Evolutionary conservation across 2,888 invertebrate species (phyloP), one percentile per base, ranked within the genome.

Genomic region (Mesorhabditis belari): DNA sequence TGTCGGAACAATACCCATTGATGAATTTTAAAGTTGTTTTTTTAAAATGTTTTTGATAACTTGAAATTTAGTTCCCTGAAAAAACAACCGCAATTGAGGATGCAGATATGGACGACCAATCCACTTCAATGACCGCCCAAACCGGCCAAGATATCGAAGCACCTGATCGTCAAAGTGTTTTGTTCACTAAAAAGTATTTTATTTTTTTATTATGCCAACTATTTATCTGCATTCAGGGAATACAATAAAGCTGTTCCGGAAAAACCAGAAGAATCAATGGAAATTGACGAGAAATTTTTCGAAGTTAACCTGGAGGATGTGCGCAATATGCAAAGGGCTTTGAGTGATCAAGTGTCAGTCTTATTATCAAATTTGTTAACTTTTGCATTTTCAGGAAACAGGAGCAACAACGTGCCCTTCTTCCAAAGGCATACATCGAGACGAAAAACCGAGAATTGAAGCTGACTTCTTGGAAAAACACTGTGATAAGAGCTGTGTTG

Each of bases 361-460:
- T 26, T 19, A 12, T 50, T 24, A 3, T 49, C 26, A 26, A 50
- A 26, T 53, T 58, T 21, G 27, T 5, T 50, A 29, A 27, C 17
- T 9, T 60, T 26, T 23, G n/a, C 44, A 9, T 26, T 65, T 66
- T 64, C 56, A 74, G 70, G 12, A 60, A 59, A 3, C 62, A 63
- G 21, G 65, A 69, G 24, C 66, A 64, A 1, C 66, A 76, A 49
- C 59, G 68, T 2, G 69, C 71, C 25, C 64, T 76, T 28, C 55
- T 76, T 3, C 71, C 74, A 0, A 59, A 62, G 21, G 51, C 59
- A 2, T 71, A 63, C 44, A 25, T 76, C 17, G 61, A 63, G 19
- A 64, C 66, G 52, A 71, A 73, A 53, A 74, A 76, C 58, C 62
- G 65, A 4, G 63, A 71, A 25, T 57, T 66, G 29, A 76, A 76